Evolutionary conservation across 2,888 invertebrate species (phyloP).

Genomic region (Dryococelus australis): DNA sequence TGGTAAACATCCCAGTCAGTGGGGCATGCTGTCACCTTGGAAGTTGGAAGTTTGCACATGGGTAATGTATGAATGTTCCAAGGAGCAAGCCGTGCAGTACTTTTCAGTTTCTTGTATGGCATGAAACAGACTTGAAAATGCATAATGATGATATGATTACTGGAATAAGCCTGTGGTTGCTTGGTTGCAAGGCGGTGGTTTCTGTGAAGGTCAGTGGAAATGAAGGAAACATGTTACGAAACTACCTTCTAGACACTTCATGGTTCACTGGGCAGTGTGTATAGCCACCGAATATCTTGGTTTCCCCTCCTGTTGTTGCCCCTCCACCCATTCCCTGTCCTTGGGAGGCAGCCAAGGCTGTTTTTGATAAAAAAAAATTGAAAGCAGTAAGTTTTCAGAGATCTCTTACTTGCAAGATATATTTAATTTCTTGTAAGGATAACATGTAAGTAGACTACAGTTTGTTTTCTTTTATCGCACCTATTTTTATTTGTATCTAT

Average conservation of each 20-base stretch:
- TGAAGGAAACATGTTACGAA: background rate
- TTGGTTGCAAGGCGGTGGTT: background rate
- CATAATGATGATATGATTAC: background rate
- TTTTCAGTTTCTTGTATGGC: too few relatives aligned
- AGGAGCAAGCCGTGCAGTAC: too few relatives aligned
- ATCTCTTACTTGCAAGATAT: background rate
- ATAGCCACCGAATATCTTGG: background rate
- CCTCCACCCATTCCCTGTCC: background rate
- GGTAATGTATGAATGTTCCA: too few relatives aligned
- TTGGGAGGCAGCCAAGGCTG: background rate
- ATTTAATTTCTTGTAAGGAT: too few relatives aligned
- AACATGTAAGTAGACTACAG: too few relatives aligned
- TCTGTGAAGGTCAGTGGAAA: background rate
- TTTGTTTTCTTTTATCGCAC: too few relatives aligned
- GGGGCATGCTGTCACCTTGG: too few relatives aligned
- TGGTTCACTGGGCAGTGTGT: constrained; percentile 16
- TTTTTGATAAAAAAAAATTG: background rate
- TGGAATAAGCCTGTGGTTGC: background rate
- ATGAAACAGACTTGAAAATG: background rate
- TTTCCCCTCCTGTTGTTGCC: background rate
- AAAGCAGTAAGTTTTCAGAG: background rate
- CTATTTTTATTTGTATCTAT: too few relatives aligned
- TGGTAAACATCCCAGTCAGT: too few relatives aligned
- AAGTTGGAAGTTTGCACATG: too few relatives aligned
- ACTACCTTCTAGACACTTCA: background rate